phyloP scores from a whole-genome alignment of 2,797 vertebrate genomes.

The Eulemur mongoz region DNA sequence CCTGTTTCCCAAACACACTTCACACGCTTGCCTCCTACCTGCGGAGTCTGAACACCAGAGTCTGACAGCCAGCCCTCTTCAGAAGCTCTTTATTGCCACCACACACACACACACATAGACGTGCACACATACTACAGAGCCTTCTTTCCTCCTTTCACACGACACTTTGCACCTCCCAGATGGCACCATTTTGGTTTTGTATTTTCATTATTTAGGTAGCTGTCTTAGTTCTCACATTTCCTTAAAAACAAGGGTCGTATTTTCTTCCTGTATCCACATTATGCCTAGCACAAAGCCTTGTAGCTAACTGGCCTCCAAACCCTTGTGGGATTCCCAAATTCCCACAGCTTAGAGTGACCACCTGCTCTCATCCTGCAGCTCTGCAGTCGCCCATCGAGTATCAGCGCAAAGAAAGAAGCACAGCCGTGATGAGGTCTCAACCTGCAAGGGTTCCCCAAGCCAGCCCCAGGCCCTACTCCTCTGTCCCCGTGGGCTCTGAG shows the following conservation, averaged over 20 bases:
- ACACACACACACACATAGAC: rapidly evolving
- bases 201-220: not conserved
- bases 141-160: not conserved
- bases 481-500: constrained; percentile 89
- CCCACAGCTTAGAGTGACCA: not conserved
- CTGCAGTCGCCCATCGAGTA: constrained; percentile 98
- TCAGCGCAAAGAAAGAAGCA: constrained; percentile 93
- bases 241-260: not conserved
- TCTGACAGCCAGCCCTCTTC: not conserved
- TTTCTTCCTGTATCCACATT: not conserved
- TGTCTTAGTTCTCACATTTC: not conserved
- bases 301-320: not conserved
- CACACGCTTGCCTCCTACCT: not conserved
- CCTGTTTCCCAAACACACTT: not conserved
- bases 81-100: not conserved
- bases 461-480: constrained; percentile 87
- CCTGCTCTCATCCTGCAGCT: constrained; percentile 85
- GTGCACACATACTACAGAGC: not conserved
- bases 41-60: not conserved
- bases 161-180: not conserved
- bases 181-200: not conserved
- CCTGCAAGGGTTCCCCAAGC: constrained; percentile 87
- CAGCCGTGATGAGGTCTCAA: constrained; percentile 90
- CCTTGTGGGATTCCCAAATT: not conserved
- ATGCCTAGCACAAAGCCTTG: not conserved